Percentiles rank a stretch among this genome's conserved stretches.
Conservation (phyloP, 2,113 vertebrate genomes). For the Columba livia region DNA sequence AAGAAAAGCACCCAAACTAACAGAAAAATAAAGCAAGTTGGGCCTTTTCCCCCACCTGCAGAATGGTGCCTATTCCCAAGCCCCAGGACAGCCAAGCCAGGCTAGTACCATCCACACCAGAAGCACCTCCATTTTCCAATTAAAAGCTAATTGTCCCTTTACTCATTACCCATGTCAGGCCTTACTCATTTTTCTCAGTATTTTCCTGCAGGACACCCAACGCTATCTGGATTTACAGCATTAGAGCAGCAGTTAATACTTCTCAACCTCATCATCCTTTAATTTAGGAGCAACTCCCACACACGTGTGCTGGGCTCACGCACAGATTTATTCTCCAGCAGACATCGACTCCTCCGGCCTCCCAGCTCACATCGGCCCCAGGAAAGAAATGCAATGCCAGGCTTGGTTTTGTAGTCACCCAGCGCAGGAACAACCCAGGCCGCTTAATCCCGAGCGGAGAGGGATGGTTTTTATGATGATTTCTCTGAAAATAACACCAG, state of each 20-base stretch:
- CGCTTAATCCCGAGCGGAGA: rapidly evolving
- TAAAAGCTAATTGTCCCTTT: slow-evolving; percentile 23
- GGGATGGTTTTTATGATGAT: not conserved
- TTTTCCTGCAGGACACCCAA: not conserved
- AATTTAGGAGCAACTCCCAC: slow-evolving; percentile 15
- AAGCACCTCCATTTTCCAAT: not conserved
- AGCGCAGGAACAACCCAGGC: rapidly evolving
- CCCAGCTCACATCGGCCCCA: not conserved
- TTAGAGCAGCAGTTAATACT: not conserved
- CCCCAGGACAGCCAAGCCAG: not conserved
- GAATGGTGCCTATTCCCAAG: not conserved
- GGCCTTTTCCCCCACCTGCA: too few relatives aligned
- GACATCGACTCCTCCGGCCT: not conserved
- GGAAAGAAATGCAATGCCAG: not conserved
- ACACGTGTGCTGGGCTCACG: not conserved
- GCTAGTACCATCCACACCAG: not conserved
- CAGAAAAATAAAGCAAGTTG: not conserved
- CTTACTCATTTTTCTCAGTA: not conserved
- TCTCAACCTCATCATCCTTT: not conserved
- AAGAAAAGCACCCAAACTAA: not conserved
- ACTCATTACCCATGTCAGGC: not conserved
- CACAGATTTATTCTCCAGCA: not conserved
- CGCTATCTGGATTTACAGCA: not conserved
- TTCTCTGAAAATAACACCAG: not conserved
- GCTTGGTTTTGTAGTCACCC: not conserved